These are phyloP conservation scores for Asarcornis scutulata DNA, from an alignment of 2,113 vertebrate species.

Conservation along the genomic window DNA sequence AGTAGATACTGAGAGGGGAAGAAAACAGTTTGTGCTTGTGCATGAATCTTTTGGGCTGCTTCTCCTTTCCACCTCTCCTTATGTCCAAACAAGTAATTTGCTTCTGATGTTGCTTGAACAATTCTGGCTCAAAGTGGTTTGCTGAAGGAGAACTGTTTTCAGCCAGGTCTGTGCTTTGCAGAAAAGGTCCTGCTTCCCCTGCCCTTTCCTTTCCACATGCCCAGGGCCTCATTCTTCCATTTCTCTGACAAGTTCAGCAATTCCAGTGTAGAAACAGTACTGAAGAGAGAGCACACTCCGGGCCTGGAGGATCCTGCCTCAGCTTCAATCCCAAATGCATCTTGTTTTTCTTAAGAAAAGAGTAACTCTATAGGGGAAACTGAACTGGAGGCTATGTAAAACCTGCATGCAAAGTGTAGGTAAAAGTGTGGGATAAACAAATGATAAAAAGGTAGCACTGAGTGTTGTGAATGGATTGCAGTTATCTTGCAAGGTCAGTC, in stretches of 20 bases:
- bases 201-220: background rate
- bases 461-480: background rate
- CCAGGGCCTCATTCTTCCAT: background rate
- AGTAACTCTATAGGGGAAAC: background rate
- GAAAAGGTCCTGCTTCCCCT: background rate
- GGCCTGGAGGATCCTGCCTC: background rate
- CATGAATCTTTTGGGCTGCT: background rate
- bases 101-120: background rate
- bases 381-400: background rate
- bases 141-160: background rate
- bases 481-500: background rate
- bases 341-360: background rate
- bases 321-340: background rate
- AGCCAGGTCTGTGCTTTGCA: background rate
- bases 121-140: background rate
- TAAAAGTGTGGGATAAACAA: background rate
- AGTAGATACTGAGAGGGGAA: too few species aligned
- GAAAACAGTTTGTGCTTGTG: background rate
- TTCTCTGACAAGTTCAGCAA: background rate
- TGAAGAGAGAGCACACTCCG: background rate
- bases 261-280: background rate
- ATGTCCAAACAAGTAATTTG: background rate
- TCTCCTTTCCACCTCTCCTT: background rate
- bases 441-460: background rate
- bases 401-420: background rate